Evolutionary conservation across 2,888 invertebrate species (phyloP), one percentile per base, ranked within the genome.

Genomic region (Scelioninae gen. 1): DNA sequence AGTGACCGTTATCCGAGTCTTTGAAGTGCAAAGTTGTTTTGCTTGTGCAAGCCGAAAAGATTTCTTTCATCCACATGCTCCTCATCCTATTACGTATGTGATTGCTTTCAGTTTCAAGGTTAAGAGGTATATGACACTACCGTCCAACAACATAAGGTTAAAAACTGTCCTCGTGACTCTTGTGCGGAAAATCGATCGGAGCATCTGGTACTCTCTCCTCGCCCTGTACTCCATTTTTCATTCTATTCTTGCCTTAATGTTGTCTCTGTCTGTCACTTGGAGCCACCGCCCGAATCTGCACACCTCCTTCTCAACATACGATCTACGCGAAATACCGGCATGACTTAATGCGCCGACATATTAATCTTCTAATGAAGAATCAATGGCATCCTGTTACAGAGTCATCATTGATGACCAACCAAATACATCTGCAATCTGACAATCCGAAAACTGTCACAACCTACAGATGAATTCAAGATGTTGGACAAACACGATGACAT

Each of bases 81-180:
- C 38, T 34, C 6, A 34, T 7, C 38, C 1, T 23, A 23, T 23
- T 23, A 2, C 23, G 23, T 23, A 23, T 23, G 23, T 23, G 23
- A 47, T 47, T 47, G 16, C 47, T 15, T 47, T 47, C 15, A 63
- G 51, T 47, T 68, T 75, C 80, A 80, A 80, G 80, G 80, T 80
- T 56, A 80, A 80, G 62, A 68, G 80, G 68, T 69, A 68, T 34
- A 72, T 65, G 80, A 75, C 74, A 74, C 74, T 13, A 13, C 10
- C 9, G 8, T 47, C 9, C 10, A 63, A 43, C 11, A 56, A 15
- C 2, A 16, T 68, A 29, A 40, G 51, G 69, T 56, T 69, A 45
- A 62, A 81, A 68, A 34, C 63, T 81, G 63, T 62, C 69, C 75
- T 81, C 81, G 81, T 75, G 74, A 80, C 74, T 68, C 43, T 31